A percentile compares a stretch with the other conserved stretches of the same genome.
These are phyloP conservation scores for Podargus strigoides DNA, from an alignment of 2,797 vertebrate genomes.

Conservation along the genomic window DNA sequence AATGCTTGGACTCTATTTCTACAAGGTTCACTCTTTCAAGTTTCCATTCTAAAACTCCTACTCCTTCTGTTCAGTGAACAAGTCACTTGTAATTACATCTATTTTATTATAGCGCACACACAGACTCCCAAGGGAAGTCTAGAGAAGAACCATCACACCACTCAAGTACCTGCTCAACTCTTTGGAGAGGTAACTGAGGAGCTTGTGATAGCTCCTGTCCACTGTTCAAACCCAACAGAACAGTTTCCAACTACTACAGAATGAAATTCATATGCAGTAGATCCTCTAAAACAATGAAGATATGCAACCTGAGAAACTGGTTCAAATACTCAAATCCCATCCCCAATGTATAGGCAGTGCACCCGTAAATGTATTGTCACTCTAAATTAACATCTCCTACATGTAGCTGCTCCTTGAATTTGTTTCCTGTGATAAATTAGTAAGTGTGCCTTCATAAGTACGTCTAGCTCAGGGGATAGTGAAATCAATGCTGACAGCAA, in stretches of 20 bases:
- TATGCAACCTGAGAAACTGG: neutral
- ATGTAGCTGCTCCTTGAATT: neutral
- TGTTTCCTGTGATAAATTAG: neutral
- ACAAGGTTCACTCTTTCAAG: neutral
- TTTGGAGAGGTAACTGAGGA: neutral
- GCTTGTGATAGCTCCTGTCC: neutral
- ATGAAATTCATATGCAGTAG: neutral
- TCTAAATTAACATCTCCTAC: neutral
- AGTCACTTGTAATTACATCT: neutral
- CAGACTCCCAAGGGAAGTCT: neutral
- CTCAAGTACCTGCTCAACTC: neutral
- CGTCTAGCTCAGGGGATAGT: neutral
- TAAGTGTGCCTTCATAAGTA: neutral
- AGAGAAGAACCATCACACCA: neutral
- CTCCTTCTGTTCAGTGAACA: neutral
- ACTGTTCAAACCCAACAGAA: neutral
- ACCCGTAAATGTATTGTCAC: neutral
- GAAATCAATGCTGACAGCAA: conserved; percentile 5
- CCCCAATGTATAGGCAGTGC: neutral
- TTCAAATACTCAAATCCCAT: neutral
- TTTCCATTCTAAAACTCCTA: neutral
- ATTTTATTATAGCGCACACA: neutral
- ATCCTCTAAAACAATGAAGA: neutral
- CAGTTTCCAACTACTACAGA: neutral
- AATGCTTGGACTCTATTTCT: neutral